A percentile compares a stretch with the other conserved stretches of the same genome.
phyloP scores from a whole-genome alignment of 1,140 invertebrate species.

The Solen grandis region DNA sequence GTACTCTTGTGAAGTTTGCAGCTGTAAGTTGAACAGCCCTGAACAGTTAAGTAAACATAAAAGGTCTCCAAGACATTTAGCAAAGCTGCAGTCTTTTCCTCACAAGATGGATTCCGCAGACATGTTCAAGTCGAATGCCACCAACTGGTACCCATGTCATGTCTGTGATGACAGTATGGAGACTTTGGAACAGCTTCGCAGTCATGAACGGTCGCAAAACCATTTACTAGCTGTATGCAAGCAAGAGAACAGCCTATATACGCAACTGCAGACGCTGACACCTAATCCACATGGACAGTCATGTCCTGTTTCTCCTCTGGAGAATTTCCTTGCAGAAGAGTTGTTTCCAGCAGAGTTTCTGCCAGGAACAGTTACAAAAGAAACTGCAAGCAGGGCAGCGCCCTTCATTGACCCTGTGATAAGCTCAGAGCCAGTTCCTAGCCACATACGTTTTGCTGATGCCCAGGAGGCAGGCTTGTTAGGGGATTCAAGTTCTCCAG shows the following conservation, averaged over 20 bases:
- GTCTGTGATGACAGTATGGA: constrained; percentile 7
- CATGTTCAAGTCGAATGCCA: not conserved
- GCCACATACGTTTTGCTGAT: not conserved
- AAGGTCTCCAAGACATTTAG: constrained; percentile 62
- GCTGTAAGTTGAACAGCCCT: constrained; percentile 62
- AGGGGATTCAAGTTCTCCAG: too few relatives aligned
- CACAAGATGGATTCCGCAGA: constrained; percentile 16
- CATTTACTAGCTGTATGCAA: too few relatives aligned
- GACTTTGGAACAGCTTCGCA: constrained; percentile 1
- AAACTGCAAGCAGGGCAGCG: not conserved
- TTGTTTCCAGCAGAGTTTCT: constrained; percentile 45
- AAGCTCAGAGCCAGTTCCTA: not conserved
- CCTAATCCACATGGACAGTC: too few relatives aligned
- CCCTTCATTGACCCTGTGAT: constrained; percentile 11
- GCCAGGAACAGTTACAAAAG: not conserved
- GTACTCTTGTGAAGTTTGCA: constrained; percentile 68
- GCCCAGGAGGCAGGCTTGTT: too few relatives aligned
- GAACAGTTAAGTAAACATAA: constrained; percentile 67
- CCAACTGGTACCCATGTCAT: constrained; percentile 3
- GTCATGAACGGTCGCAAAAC: constrained; percentile 5
- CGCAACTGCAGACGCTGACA: too few relatives aligned
- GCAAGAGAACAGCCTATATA: too few relatives aligned
- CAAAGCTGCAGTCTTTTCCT: constrained; percentile 19
- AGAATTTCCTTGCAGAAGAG: constrained; percentile 31
- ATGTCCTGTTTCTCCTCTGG: too few relatives aligned